Evolutionary conservation across 2,888 invertebrate genomes (phyloP).

Genomic region (Phania funesta): DNA sequence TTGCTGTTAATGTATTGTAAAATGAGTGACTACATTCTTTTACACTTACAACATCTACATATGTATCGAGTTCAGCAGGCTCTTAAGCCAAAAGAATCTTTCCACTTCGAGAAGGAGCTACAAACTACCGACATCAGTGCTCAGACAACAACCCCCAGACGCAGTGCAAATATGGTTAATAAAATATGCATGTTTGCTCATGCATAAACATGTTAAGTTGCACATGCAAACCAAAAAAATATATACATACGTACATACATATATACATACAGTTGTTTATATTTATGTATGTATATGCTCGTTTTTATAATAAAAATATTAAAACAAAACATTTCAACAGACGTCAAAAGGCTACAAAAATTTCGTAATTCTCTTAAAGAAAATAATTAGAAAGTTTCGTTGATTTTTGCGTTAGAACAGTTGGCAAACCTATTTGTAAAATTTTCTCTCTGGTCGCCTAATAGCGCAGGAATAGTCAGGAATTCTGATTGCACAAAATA

Average conservation of each 20-base stretch:
- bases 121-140: not conserved
- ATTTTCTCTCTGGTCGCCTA: no score
- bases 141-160: slow-evolving; percentile 26
- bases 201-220: slow-evolving; percentile 61
- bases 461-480: no score
- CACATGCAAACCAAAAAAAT: slow-evolving; percentile 50
- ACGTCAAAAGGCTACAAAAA: no score
- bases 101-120: slow-evolving; percentile 18
- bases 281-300: not conserved
- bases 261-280: not conserved
- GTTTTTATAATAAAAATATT: no score
- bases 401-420: no score
- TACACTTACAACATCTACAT: slow-evolving; percentile 22
- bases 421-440: no score
- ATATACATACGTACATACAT: not conserved
- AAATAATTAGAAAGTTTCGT: no score
- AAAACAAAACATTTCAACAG: no score
- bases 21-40: not conserved
- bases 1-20: slow-evolving; percentile 30
- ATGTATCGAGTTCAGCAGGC: slow-evolving; percentile 40
- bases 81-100: slow-evolving; percentile 25
- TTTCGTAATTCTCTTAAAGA: no score
- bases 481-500: no score
- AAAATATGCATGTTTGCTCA: slow-evolving; percentile 52
- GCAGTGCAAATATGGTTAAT: slow-evolving; percentile 1